Conservation (phyloP, 2,888 invertebrate genomes). For the Dromius quadrimaculatus region DNA sequence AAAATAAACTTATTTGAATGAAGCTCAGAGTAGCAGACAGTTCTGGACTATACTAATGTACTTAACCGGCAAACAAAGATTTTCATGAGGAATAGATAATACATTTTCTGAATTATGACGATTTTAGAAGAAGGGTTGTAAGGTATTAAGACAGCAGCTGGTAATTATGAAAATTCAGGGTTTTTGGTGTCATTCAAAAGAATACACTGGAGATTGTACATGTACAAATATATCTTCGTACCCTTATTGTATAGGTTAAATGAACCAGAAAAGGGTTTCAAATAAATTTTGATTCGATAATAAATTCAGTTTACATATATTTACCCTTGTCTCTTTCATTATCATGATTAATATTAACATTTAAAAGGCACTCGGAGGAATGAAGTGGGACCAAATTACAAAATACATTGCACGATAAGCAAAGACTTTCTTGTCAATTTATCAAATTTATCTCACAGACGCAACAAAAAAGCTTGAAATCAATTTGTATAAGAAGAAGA, state of each 20-base stretch:
- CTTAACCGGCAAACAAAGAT: too few relatives aligned
- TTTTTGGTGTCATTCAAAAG: too few relatives aligned
- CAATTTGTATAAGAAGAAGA: neutral
- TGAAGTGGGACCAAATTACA: conserved; percentile 11
- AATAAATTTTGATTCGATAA: conserved; percentile 28
- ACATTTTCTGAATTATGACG: too few relatives aligned
- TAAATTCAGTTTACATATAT: conserved; percentile 19
- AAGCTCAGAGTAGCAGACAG: neutral
- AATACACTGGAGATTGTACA: too few relatives aligned
- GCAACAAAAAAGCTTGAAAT: conserved; percentile 6
- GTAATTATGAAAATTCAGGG: too few relatives aligned
- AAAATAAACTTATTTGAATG: conserved; percentile 13
- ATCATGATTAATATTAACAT: conserved; percentile 12
- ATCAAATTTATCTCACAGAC: conserved; percentile 12
- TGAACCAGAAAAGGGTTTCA: neutral
- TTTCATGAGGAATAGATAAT: too few relatives aligned
- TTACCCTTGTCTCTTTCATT: conserved; percentile 28
- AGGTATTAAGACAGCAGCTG: too few relatives aligned
- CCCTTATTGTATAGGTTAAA: too few relatives aligned
- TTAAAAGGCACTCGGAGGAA: neutral
- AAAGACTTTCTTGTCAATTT: neutral
- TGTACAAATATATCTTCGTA: too few relatives aligned
- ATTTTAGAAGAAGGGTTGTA: too few relatives aligned
- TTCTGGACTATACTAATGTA: too few relatives aligned
- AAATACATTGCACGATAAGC: neutral